Evolutionary conservation across 2,797 vertebrate genomes (phyloP).

Genomic region (Smutsia gigantea): DNA sequence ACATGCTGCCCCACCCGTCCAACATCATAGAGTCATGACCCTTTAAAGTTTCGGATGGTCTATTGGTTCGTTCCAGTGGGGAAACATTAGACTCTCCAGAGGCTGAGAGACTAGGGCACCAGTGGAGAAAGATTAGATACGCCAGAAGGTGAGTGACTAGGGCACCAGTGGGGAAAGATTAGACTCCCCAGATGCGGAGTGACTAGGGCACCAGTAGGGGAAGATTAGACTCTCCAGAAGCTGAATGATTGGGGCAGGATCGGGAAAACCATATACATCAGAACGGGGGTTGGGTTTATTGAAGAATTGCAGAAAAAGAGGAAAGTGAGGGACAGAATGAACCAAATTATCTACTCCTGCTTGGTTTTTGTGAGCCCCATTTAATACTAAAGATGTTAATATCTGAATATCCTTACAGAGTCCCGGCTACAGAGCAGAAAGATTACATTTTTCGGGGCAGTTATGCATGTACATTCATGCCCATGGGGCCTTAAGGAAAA

Average conservation of each 20-base stretch:
- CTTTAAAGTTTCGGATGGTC: slow-evolving; percentile 60
- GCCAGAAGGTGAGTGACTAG: no score
- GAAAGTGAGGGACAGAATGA: background rate
- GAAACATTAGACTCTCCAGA: no score
- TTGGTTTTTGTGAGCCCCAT: slow-evolving; percentile 17
- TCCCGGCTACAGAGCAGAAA: background rate
- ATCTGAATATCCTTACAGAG: background rate
- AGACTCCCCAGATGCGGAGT: no score
- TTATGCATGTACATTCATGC: background rate
- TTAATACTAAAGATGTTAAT: background rate
- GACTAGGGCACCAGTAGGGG: no score
- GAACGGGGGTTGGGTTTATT: slow-evolving; percentile 44
- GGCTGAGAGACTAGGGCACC: no score
- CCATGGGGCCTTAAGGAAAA: no score
- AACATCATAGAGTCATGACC: background rate
- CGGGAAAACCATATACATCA: no score
- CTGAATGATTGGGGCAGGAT: no score
- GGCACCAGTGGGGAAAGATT: no score
- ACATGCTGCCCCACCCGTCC: slow-evolving; percentile 37
- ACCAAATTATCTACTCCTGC: background rate
- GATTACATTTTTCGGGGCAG: background rate
- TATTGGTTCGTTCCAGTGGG: background rate
- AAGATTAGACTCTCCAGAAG: no score
- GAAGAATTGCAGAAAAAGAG: background rate
- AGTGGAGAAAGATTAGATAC: no score